These are phyloP conservation scores for Atta cephalotes DNA, from an alignment of 1,140 invertebrate genomes.

Conservation along the genomic window DNA sequence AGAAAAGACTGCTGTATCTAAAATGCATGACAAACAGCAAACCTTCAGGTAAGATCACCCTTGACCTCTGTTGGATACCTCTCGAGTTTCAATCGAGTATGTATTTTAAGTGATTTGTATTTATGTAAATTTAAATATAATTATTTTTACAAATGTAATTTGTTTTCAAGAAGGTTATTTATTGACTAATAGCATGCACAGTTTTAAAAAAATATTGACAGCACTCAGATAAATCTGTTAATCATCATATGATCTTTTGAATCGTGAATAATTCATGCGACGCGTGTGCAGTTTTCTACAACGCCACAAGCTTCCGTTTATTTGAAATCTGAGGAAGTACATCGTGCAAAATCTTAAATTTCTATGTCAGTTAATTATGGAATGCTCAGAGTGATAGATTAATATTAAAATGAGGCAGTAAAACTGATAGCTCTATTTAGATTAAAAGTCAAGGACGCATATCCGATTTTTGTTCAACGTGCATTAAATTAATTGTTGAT, in stretches of 20 bases:
- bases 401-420: background rate
- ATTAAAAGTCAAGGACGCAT: constrained; percentile 41
- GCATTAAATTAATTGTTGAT: background rate
- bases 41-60: constrained; percentile 81
- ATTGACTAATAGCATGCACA: background rate
- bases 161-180: background rate
- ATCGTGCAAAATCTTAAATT: background rate
- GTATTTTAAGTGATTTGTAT: background rate
- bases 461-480: background rate
- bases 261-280: background rate
- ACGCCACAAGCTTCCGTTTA: background rate
- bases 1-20: constrained; percentile 77
- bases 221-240: background rate
- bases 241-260: background rate
- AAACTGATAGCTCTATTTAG: background rate
- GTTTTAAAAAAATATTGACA: background rate
- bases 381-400: background rate
- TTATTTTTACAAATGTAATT: background rate
- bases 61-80: background rate
- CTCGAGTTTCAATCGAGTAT: background rate
- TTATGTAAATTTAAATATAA: background rate
- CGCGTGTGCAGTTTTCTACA: background rate
- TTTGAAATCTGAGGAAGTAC: background rate
- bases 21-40: constrained; percentile 83
- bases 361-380: background rate